Evolutionary conservation across 37 sponge, comb jelly and placozoan genomes (phyloP), one percentile per base, ranked within the genome.

Genomic region (Beroe forskalii): DNA sequence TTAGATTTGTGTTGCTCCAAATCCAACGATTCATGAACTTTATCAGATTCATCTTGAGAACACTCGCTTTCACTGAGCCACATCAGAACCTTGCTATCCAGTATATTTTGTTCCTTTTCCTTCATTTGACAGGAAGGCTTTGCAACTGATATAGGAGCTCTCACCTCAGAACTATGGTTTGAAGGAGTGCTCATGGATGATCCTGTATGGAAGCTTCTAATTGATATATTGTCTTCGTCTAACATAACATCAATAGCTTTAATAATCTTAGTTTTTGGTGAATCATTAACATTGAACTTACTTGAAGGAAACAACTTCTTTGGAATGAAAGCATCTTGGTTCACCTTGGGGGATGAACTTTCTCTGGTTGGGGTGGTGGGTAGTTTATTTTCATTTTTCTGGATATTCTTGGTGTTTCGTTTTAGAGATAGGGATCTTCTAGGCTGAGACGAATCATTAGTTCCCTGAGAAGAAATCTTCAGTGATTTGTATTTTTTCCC

Each of bases 41-140:
- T 69, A 17, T 69, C 72, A 80, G 8, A 17, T 24, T 80, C 86
- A 44, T 80, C 86, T 23, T 80, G 86, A 23, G 86, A 80, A 4
- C 55, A 41, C 28, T 80, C 86, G 42, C 86, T 80, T 25, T 80
- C 86, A 80, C 48, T 80, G 6, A 80, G 44, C 86, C 86, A 80
- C 55, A 44, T 80, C 86, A 80, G 1, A 3, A 80, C 55, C 42
- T 44, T 80, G 55, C 42, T 27, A 20, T 80, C 55, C 37, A 80
- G 9, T 23, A n/a, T 27, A 12, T 44, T 35, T 25, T 44, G 25
- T 22, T 64, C 66, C 55, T 80, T 12, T 6, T 12, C 12, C 55
- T 48, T 6, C 55, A 48, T 48, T 17, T 17, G 6, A 6, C 6
- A 17, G 12, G 12, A 6, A 17, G 6, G 6, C 55, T 48, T 48